Evolutionary conservation across 2,113 vertebrate species (phyloP), one percentile per base, ranked within the genome.

Genomic region (Esox niger): DNA sequence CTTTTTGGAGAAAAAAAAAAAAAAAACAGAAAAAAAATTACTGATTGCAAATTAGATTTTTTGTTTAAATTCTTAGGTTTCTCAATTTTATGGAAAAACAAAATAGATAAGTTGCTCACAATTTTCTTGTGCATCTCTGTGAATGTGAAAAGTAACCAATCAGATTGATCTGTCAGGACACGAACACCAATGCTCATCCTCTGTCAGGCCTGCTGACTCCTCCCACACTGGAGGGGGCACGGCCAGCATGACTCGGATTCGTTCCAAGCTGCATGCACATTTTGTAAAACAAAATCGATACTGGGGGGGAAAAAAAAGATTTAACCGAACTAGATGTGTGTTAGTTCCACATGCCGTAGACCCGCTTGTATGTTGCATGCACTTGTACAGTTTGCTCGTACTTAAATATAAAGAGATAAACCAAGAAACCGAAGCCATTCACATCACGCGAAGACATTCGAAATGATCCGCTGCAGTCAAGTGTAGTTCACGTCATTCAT

Each of bases 291-390:
- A 88, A 88, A 52, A 80, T 77, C 73, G 80, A 85, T 64, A 75
- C 78, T 82, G 74, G n/a, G n/a, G n/a, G n/a, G n/a, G 15, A 79
- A 79, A 68, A 88, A 91, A 91, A 92, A 91, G 88, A 92, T 89
- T 43, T 10, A 43, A 94, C 90, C 91, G 94, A 95, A 80, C 89
- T 94, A 91, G 84, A 93, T 79, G 71, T 94, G 92, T 95, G 95
- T 97, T 97, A 95, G 94, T 92, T 95, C 92, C 93, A 95, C 93
- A 91, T 96, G 85, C 85, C 74, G 86, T 92, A 96, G 94, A 93
- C 92, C 92, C 91, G 94, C 95, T 95, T 96, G 95, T 98, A 93
- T 96, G 95, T 99, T 97, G 97, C 97, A 99, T 98, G 97, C 95
- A 93, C 91, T 92, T 98, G 97, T 98, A 97, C 94, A 99, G 94